These are phyloP conservation scores for Villa cingulata DNA, from an alignment of 2,888 invertebrate genomes.

Conservation along the genomic window DNA sequence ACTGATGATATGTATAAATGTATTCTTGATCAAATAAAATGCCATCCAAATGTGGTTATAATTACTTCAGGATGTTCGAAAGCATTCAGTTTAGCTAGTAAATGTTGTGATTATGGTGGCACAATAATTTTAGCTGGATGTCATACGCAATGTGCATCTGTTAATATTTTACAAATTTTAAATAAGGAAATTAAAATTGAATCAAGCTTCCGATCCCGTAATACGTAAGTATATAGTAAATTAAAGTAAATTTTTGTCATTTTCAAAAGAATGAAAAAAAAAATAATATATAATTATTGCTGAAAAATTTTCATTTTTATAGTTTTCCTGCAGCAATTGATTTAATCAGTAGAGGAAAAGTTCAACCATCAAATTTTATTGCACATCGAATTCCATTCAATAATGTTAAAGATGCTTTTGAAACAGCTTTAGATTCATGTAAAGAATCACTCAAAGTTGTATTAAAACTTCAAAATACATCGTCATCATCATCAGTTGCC, in stretches of 20 bases:
- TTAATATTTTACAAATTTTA: constrained; percentile 25
- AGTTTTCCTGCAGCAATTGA: constrained; percentile 1
- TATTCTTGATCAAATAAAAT: constrained; percentile 17
- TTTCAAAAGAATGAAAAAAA: neutral
- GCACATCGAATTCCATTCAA: constrained; percentile 1
- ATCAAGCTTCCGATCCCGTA: constrained; percentile 26
- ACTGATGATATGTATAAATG: constrained; percentile 18
- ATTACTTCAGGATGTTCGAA: constrained; percentile 24
- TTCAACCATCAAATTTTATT: neutral
- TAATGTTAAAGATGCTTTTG: constrained; percentile 1
- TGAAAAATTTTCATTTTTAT: neutral
- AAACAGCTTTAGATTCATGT: constrained; percentile 2
- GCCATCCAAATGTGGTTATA: constrained; percentile 25
- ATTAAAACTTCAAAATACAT: neutral
- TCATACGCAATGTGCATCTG: constrained; percentile 24
- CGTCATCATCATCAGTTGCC: neutral
- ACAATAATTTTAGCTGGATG: constrained; percentile 25
- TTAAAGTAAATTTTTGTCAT: neutral
- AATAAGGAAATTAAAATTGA: constrained; percentile 26
- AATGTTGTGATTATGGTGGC: constrained; percentile 24
- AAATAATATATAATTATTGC: neutral
- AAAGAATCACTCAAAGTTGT: constrained; percentile 1
- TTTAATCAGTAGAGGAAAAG: neutral
- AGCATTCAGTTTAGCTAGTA: constrained; percentile 25
- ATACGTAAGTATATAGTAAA: constrained; percentile 21